Base-by-base conservation (phyloP, 1,140 invertebrate genomes). In the Heliconius congener region DNA sequence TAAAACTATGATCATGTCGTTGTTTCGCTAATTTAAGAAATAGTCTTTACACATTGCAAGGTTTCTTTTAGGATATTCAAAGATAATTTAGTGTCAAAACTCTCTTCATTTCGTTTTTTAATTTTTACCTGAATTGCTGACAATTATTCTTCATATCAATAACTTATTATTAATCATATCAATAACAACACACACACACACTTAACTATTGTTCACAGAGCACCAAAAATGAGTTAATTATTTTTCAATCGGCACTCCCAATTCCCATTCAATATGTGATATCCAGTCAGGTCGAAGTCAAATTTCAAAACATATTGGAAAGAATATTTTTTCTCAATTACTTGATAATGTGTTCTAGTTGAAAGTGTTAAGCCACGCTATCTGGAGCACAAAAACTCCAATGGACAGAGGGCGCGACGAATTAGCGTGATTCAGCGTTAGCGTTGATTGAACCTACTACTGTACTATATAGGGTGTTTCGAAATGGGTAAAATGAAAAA, bases 391-490 rank as follows among this genome's bases (percentile, higher is more conserved):
- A 92, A 92, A 92, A 92, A 91, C 82, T 84, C 71, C 83, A 88
- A 87, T 86, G 84, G 85, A 88, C 86, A 82, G 86, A 90, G 88
- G 87, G 90, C 89, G 91, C 84, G 87, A 91, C 91, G 88, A 93
- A 93, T 92, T 81, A 83, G 66, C 76, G 84, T 93, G 91, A 92
- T 80, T 91, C 87, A 88, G 91, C 90, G 78, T 74, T 86, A 83
- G 81, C 78, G 85, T 81, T 89, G 90, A 91, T 92, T 91, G 90
- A 89, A 87, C 81, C 79, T 84, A 82, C 88, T 88, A 85, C 88
- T 85, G 87, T 84, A 66, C 27, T 81, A 39, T 86, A 92, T 83
- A 90, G 89, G 83, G 27, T 89, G 90, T 77, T 84, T 13, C 9
- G 34, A 71, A 71, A 11, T 27, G 8, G 55, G 8, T 23, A n/a